Base-by-base conservation (phyloP, 2,888 invertebrate species). In the Zootermopsis nevadensis region DNA sequence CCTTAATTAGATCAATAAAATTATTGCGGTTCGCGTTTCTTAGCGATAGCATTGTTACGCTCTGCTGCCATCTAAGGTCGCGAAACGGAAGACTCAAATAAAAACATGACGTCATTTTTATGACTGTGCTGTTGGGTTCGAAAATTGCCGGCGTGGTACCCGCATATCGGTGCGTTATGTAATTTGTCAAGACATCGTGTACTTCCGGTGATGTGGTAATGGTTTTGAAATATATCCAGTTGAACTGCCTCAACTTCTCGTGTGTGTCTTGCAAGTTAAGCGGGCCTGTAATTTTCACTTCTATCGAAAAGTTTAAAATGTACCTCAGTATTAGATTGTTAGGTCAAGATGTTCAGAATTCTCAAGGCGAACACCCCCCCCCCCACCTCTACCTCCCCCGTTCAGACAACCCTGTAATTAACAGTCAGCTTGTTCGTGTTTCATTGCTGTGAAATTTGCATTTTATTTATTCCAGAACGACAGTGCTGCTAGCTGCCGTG, bases 1-100 rank as follows among this genome's bases (percentile, higher is more conserved):
- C n/a, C n/a, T 74, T 74, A 38, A 74, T 74, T 74, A 24, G 42
- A 38, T 74, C 74, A 74, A 74, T 74, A 38, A 74, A 74, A 42
- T 2, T 38, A 38, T 2, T 2, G 24, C 12, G 74, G 22, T 38
- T 74, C 60, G 60, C 8, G 60, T 60, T 60, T n/a, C n/a, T 60
- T 38, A 38, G n/a, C 15, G 38, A 2, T 24, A 74, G 22, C 33
- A 24, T 27, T 31, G 33, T 31, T 38, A 74, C 74, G 74, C 35
- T 74, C 38, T 74, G 38, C 38, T 24, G 74, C 74, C 22, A 24
- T n/a, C 74, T 74, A 74, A 74, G 74, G 74, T 74, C 74, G n/a
- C n/a, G 22, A 15, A 42, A 24, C 74, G 74, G 35, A 74, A 74
- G 33, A 35, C 42, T 74, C 3, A 24, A 69, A 69, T 31, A 69